Percentiles rank a stretch among this genome's conserved stretches.
phyloP scores from a whole-genome alignment of 2,888 invertebrate species.

The Cephus nigrinus region DNA sequence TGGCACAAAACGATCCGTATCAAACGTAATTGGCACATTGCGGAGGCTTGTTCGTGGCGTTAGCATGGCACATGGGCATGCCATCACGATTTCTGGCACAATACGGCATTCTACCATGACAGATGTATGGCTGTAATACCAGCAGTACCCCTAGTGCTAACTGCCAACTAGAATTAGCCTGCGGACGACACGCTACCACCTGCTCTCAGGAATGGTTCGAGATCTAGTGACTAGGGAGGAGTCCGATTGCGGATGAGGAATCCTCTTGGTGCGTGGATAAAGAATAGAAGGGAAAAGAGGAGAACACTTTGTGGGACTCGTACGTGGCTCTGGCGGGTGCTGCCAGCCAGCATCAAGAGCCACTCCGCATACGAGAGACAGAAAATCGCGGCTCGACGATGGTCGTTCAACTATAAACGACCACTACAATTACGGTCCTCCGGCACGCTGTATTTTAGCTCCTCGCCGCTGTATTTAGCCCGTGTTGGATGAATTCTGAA shows the following conservation, averaged over 20 bases:
- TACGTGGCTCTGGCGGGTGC: too few species aligned
- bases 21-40: slow-evolving; percentile 48
- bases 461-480: slow-evolving; percentile 12
- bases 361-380: slow-evolving; percentile 38
- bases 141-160: slow-evolving; percentile 25
- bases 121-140: slow-evolving; percentile 57
- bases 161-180: slow-evolving; percentile 32
- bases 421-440: slow-evolving; percentile 57
- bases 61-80: slow-evolving; percentile 42
- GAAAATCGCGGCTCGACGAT: slow-evolving; percentile 51
- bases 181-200: too few species aligned
- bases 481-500: slow-evolving; percentile 36
- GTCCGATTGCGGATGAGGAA: too few species aligned
- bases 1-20: slow-evolving; percentile 18
- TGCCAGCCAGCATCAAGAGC: slow-evolving; percentile 41
- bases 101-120: slow-evolving; percentile 59
- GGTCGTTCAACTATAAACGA: slow-evolving; percentile 63
- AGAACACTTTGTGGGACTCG: too few species aligned
- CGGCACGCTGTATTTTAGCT: too few species aligned
- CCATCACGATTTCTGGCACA: slow-evolving; percentile 58
- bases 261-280: too few species aligned
- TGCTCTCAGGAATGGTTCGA: too few species aligned
- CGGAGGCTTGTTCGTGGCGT: slow-evolving; percentile 30
- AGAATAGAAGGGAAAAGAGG: too few species aligned
- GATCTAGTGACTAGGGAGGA: too few species aligned